Base-by-base conservation (phyloP, 2,888 invertebrate species). In the Caenorhabditis virilis region DNA sequence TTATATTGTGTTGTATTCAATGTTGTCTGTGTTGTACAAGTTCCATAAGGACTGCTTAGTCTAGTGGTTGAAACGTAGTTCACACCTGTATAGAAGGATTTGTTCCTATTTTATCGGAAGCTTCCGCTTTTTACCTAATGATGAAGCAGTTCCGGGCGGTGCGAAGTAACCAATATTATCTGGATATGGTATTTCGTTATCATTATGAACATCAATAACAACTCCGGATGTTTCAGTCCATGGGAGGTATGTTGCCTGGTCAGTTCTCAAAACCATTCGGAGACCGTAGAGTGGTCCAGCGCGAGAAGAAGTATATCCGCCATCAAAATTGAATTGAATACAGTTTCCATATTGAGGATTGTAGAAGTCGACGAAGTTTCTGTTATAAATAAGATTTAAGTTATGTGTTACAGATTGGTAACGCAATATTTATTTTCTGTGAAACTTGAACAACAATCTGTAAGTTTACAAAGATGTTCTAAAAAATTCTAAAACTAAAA, bases 241-340 rank as follows among this genome's bases (percentile, higher is more conserved):
- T 1, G 84, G 81, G 0, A 83, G 63, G 46, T 79, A 82, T 22
- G 75, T 56, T 2, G 51, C 54, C 50, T 77, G 78, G 27, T 78
- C 72, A 1, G 71, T 65, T 9, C 71, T 45, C 27, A 80, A 45
- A 5, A 80, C 70, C 60, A 82, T 61, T 25, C 80, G 70, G 22
- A 82, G 72, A 43, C 85, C 85, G 72, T 84, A 83, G 6, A 82
- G 60, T 0, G 85, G 85, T 3, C 51, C 85, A 57, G 83, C 84
- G 1, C 84, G 54, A 4, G 73, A 68, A 0, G 73, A 73, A n/a
- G 20, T 30, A 33, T 62, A 42, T 16, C 35, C 27, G 1, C 61
- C 71, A 9, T 59, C 48, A 22, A 51, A 55, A 54, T 74, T 74
- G 65, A 74, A 71, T 41, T 69, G 61, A 6, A 56, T 35, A 35